Base-by-base conservation (phyloP, 2,888 invertebrate genomes). In the Tillus elongatus region DNA sequence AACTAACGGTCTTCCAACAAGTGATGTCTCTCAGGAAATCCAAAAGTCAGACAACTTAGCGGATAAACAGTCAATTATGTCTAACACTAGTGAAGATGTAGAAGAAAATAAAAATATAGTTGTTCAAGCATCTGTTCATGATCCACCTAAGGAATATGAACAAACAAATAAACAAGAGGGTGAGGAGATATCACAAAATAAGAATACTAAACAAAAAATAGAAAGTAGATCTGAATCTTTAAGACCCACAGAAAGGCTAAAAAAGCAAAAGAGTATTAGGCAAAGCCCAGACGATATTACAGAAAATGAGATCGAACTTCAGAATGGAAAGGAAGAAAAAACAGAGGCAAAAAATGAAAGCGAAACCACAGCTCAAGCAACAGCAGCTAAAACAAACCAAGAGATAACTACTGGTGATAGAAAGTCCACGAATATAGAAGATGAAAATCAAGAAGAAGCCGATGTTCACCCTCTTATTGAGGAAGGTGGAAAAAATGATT, bases 61-160 rank as follows among this genome's bases (percentile, higher is more conserved):
- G 0, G 60, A 57, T 40, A 52, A 58, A 29, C 53, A 52, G 15
- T 58, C 59, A 2, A 15, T 54, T 24, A 46, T 52, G 36, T 60
- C 60, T 4, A 56, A 56, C 39, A 63, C 63, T 2, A 64, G 63
- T 44, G 63, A 64, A 40, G 63, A 63, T 29, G 47, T 49, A 4
- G 59, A 63, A 37, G 51, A 50, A 32, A 53, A 54, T n/a, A 51
- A 57, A 38, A 45, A 57, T 13, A 41, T 63, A 3, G 37, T 63
- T 3, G 64, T 64, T 4, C 63, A 65, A 49, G 66, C 63, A 4
- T 49, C 64, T 3, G 49, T 65, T n/a, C 66, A 65, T 49, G 48
- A 50, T n/a, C 63, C 61, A 15, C 64, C 64, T 1, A 58, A 53
- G 42, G 15, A 12, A 15, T 24, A 8, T 8, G 16, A 37, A 35